Evolutionary conservation across 1,140 invertebrate species (phyloP), one percentile per base, ranked within the genome.

Genomic region (Philotrypesis tridentata): DNA sequence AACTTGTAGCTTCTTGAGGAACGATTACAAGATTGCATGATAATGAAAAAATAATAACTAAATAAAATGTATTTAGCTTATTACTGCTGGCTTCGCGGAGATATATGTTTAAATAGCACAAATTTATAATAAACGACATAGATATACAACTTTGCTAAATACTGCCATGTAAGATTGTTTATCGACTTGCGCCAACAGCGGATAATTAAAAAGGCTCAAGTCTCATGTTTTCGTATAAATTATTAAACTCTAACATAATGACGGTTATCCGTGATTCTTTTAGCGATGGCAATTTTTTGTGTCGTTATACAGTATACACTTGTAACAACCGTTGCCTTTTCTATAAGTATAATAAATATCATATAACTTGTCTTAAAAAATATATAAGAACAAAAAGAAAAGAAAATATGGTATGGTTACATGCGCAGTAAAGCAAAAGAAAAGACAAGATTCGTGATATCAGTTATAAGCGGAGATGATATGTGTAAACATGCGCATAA

Each of bases 241-340:
- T 65, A 78, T 82, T 82, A 21, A 72, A 82, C 27, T 78, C 40
- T 63, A 76, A 63, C 61, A 82, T 40, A 71, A 55, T 43, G 11
- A 75, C 63, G 70, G 67, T 65, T 40, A 29, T n/a, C 65, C 29
- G 23, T 8, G 48, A 55, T 60, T 67, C 0, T 72, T 77, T 72
- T 65, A 82, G 68, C 17, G 60, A 61, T 27, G 71, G 40, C 12
- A 82, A 82, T 80, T 80, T 83, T 80, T 76, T 31, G 72, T 82
- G 43, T 83, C 79, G 84, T 85, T 85, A 85, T 82, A 61, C 37
- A 78, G 72, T 74, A 78, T 79, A 83, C n/a, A 83, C 70, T 55
- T 75, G 78, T 83, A 85, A 75, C 82, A 79, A 82, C 84, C 75
- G 85, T 88, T 88, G 85, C 83, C 85, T 88, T 88, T 86, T 88